Conservation (phyloP, 2,797 vertebrate genomes). For the Siniperca obscura region DNA sequence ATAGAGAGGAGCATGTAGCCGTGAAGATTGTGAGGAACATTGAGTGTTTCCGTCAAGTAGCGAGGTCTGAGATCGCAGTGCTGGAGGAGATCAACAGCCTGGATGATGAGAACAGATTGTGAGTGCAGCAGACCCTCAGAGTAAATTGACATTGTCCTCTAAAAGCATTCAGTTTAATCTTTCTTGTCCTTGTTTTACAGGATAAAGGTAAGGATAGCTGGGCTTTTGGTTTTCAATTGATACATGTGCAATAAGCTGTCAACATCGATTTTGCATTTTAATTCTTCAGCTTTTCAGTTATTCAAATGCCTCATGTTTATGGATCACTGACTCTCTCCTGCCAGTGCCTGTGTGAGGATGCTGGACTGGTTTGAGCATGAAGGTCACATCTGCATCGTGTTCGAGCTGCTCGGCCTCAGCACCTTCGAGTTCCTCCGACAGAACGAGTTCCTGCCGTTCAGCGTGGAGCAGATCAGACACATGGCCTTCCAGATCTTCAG, state of each 20-base stretch:
- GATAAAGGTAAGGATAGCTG: neutral
- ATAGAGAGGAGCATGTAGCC: conserved; percentile 87
- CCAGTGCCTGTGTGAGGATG: conserved; percentile 94
- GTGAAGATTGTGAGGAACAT: conserved; percentile 96
- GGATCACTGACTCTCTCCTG: neutral
- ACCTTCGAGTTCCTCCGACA: conserved; percentile 93
- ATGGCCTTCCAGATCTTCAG: conserved; percentile 95
- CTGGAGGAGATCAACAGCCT: conserved; percentile 91
- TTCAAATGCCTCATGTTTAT: neutral
- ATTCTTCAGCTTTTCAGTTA: neutral
- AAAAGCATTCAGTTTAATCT: neutral
- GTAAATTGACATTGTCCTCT: neutral
- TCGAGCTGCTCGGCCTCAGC: conserved; percentile 94
- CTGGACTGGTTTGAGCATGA: conserved; percentile 94
- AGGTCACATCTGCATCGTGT: conserved; percentile 94
- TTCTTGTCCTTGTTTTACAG: neutral
- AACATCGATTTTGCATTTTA: neutral
- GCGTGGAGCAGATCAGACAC: conserved; percentile 91
- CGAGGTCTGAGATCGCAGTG: conserved; percentile 92
- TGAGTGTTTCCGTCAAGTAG: conserved; percentile 90
- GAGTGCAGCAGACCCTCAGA: conserved; percentile 73
- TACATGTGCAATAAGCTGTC: neutral
- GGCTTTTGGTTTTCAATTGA: neutral
- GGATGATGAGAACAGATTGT: conserved; percentile 91
- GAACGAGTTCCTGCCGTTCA: conserved; percentile 92